These are phyloP conservation scores for Eulithis testata DNA, from an alignment of 2,888 invertebrate species.

Conservation along the genomic window DNA sequence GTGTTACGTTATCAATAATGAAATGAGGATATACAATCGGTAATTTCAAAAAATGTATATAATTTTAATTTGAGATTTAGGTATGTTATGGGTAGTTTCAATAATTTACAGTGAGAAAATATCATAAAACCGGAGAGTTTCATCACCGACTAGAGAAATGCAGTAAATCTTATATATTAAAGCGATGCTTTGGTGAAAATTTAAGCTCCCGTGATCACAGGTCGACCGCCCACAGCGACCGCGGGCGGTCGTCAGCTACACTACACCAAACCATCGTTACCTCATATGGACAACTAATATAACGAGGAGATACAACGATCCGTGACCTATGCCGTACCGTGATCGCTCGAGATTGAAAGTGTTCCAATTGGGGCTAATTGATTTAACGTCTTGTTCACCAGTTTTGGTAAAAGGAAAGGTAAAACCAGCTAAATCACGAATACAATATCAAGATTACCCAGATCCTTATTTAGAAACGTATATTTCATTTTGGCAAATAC, in stretches of 20 bases:
- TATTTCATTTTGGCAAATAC: slow-evolving; percentile 54
- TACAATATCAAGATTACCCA: slow-evolving; percentile 15
- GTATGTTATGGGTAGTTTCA: slow-evolving; percentile 10
- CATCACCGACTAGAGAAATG: slow-evolving; percentile 19
- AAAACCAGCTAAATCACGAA: slow-evolving; percentile 27
- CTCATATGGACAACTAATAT: slow-evolving; percentile 49
- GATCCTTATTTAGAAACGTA: slow-evolving; percentile 38
- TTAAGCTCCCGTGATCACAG: slow-evolving; percentile 40
- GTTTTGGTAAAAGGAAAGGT: slow-evolving; percentile 33
- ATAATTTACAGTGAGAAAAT: slow-evolving; percentile 6
- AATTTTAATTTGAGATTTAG: slow-evolving; percentile 11
- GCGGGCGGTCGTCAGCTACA: slow-evolving; percentile 31
- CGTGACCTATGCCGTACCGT: slow-evolving; percentile 48
- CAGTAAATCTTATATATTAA: slow-evolving; percentile 30
- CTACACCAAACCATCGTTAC: slow-evolving; percentile 39
- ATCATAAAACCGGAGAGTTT: slow-evolving; percentile 19
- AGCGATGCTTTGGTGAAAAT: slow-evolving; percentile 43
- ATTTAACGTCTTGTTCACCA: slow-evolving; percentile 38
- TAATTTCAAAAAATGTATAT: slow-evolving; percentile 14
- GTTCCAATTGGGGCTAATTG: slow-evolving; percentile 36
- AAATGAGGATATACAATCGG: slow-evolving; percentile 6
- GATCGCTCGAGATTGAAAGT: slow-evolving; percentile 52
- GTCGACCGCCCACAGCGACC: slow-evolving; percentile 38
- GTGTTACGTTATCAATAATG: too few species aligned
- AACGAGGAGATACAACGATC: slow-evolving; percentile 42